Evolutionary conservation across 1,140 invertebrate species (phyloP).

Genomic region (Megathymus violae): DNA sequence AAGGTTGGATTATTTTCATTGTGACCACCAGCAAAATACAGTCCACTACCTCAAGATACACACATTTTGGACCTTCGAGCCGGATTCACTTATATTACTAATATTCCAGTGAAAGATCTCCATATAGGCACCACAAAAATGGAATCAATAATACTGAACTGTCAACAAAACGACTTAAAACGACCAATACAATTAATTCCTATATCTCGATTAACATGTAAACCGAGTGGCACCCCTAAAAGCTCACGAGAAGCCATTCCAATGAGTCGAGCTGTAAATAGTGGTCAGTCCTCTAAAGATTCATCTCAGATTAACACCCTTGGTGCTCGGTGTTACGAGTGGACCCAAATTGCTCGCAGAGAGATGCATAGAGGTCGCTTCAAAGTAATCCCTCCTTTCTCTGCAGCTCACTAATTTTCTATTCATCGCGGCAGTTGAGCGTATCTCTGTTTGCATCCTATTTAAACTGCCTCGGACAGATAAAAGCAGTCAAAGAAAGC

Average conservation of each 20-base stretch:
- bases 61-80: too few species aligned
- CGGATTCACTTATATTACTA: too few species aligned
- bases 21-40: too few species aligned
- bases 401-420: conserved; percentile 63
- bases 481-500: conserved; percentile 76
- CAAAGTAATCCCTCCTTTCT: conserved; percentile 12
- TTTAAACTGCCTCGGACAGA: conserved; percentile 71
- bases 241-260: conserved; percentile 10
- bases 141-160: too few species aligned
- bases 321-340: conserved; percentile 21
- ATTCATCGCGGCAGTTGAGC: conserved; percentile 61
- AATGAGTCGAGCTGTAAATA: conserved; percentile 19
- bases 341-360: conserved; percentile 30
- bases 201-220: neutral
- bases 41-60: too few species aligned
- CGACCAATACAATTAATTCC: too few species aligned
- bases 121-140: too few species aligned
- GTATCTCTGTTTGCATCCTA: conserved; percentile 80
- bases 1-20: too few species aligned
- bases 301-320: conserved; percentile 34
- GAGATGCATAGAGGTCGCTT: conserved; percentile 11
- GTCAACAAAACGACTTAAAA: too few species aligned
- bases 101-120: too few species aligned
- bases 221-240: neutral
- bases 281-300: conserved; percentile 30